Evolutionary conservation across 2,888 invertebrate species (phyloP), one percentile per base, ranked within the genome.

Genomic region (Nemurella pictetii): DNA sequence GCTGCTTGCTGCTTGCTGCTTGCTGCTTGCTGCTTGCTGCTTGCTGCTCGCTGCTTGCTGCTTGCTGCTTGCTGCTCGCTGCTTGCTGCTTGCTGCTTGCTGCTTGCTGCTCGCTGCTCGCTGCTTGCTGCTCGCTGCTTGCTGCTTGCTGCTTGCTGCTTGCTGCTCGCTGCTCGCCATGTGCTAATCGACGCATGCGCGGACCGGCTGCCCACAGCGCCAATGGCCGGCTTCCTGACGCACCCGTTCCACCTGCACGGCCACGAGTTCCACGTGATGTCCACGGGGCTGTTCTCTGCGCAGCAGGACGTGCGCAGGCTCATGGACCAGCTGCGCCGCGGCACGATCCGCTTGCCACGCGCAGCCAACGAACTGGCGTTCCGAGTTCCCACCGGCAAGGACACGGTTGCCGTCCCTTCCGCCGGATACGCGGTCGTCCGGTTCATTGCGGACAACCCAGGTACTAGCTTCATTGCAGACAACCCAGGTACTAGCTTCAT

Each of bases 211-310:
- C n/a, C n/a, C n/a, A n/a, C 80, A 84, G 84, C 81, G 20, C 84
- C 80, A 1, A 32, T 72, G 35, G 72, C 74, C 0, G 80, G 74
- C 0, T 74, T 80, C 26, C 29, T 86, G 12, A 85, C 82, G 12
- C 90, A 90, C 86, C 89, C 90, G 0, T 89, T 89, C 87, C 90
- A 90, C 86, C 86, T 90, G 5, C 90, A 90, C 86, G 90, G 90
- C 3, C 87, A 89, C 85, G 87, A 88, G 26, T 89, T 89, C 85
- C 87, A 88, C 30, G 89, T 90, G 20, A 87, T 89, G n/a, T 89
- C 88, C 1, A 89, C 89, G 89, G 89, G 89, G 74, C 86, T 88
- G 26, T 85, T 89, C 26, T 20, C 55, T 15, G 30, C 32, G 26
- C 74, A 81, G 7, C 32, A 80, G 9, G 84, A 80, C 15, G 20